Conservation (phyloP, 1,140 invertebrate genomes). For the Nasonia vitripennis region DNA sequence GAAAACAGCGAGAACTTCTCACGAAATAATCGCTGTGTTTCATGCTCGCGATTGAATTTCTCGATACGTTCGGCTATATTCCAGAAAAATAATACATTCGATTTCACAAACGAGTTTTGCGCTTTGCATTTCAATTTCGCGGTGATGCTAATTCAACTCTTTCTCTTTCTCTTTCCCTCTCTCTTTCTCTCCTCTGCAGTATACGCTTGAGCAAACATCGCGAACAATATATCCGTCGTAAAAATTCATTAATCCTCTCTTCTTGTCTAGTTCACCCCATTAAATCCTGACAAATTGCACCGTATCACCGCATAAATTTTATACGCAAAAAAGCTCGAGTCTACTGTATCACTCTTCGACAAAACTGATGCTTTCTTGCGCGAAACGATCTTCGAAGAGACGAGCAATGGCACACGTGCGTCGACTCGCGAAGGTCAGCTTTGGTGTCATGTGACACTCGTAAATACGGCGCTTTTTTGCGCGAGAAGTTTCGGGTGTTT, state of each 20-base stretch:
- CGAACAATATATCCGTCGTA: neutral
- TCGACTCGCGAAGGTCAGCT: conserved; percentile 8
- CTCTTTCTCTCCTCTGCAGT: neutral
- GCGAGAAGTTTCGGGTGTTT: neutral
- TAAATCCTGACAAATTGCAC: neutral
- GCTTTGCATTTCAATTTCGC: neutral
- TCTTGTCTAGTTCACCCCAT: neutral
- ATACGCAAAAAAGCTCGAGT: neutral
- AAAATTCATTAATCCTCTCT: neutral
- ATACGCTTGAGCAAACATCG: neutral
- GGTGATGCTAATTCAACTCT: neutral
- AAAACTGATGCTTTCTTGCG: too few relatives aligned
- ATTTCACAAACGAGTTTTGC: neutral
- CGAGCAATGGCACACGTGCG: neutral
- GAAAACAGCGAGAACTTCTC: neutral
- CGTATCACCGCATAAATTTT: neutral
- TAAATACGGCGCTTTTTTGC: neutral
- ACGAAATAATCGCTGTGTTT: neutral
- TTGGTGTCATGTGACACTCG: conserved; percentile 29
- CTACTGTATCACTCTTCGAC: neutral
- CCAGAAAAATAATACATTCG: neutral
- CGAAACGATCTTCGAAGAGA: neutral
- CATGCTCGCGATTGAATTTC: neutral
- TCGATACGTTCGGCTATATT: neutral
- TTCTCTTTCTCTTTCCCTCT: too few relatives aligned